Evolutionary conservation across 2,888 invertebrate genomes (phyloP), one percentile per base, ranked within the genome.

Genomic region (Mylabris sibirica): DNA sequence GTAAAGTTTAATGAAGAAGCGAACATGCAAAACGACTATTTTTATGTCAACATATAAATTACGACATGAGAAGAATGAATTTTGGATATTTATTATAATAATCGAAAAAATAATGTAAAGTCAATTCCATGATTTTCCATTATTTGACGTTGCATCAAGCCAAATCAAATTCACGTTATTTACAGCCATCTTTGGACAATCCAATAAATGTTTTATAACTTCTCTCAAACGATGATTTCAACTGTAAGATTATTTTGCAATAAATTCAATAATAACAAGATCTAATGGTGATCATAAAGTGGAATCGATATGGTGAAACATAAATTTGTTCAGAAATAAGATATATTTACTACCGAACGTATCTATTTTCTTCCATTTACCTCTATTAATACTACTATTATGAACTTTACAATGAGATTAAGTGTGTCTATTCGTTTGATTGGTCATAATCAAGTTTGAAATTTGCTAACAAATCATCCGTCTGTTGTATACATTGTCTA

Each of bases 211-310:
- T 38, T 38, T 38, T 38, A 38, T 14, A 14, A 38, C 38, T 38
- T 38, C 38, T 38, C 38, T 14, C 38, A 38, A 38, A 38, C 38
- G 8, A 38, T 38, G 38, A 14, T 38, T 44, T 6, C n/a, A 17
- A 1, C n/a, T 11, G n/a, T 17, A 44, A 44, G n/a, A 44, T 44
- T 44, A 44, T 44, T 44, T 44, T n/a, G 44, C 12, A 44, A 44
- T 44, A 44, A 44, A 44, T 44, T 44, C 44, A 44, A 44, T 3
- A 38, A 44, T 3, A 44, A 44, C 44, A 17, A 17, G 6, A 6
- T n/a, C 44, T 44, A 44, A 44, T 17, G 17, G 44, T 44, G 44
- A 44, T 44, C 17, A n/a, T 44, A 44, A 44, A 44, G n/a, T n/a
- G 12, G n/a, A 4, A 44, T 5, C 44, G n/a, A 8, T 8, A n/a